A percentile compares a stretch with the other conserved stretches of the same genome.
Conservation (phyloP, 1,140 invertebrate genomes). For the Sycophaga agraensis region DNA sequence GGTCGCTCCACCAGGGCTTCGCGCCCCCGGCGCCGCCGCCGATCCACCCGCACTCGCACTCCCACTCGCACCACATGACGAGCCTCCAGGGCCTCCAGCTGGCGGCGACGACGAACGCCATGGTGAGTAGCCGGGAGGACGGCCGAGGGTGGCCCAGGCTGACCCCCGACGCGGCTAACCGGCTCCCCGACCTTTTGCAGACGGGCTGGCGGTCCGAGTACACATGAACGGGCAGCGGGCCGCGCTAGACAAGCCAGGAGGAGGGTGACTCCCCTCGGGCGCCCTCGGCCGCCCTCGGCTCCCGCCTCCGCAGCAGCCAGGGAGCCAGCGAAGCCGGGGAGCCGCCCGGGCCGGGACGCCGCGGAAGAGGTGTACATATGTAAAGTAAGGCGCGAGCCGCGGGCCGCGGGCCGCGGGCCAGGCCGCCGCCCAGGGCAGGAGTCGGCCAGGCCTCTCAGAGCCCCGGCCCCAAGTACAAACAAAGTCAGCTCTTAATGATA, state of each 20-base stretch:
- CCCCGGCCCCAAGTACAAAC: conserved; percentile 59
- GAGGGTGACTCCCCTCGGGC: conserved; percentile 31
- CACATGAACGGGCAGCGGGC: conserved; percentile 51
- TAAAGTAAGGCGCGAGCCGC: conserved; percentile 6
- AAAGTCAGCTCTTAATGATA: conserved; percentile 49
- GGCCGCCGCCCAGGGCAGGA: too few species aligned
- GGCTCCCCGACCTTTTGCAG: conserved; percentile 46
- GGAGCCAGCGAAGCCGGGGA: too few species aligned
- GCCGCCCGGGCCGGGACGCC: too few species aligned
- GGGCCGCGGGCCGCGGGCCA: too few species aligned
- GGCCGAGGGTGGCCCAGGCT: too few species aligned
- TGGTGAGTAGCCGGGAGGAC: conserved; percentile 56
- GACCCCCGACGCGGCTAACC: not conserved
- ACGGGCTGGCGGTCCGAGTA: conserved; percentile 60
- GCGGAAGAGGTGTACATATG: conserved; percentile 5
- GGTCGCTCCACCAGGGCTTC: conserved; percentile 56
- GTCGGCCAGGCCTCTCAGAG: conserved; percentile 51
- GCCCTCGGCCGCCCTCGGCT: too few species aligned
- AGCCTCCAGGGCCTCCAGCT: conserved; percentile 59
- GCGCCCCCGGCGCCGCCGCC: conserved; percentile 55
- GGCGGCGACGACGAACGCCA: conserved; percentile 60
- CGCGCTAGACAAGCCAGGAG: conserved; percentile 16
- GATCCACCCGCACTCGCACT: conserved; percentile 58
- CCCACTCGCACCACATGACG: conserved; percentile 59
- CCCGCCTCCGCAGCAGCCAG: too few species aligned